Evolutionary conservation across 2,888 invertebrate species (phyloP), one percentile per base, ranked within the genome.

Genomic region (Caenorhabditis sulstoni): DNA sequence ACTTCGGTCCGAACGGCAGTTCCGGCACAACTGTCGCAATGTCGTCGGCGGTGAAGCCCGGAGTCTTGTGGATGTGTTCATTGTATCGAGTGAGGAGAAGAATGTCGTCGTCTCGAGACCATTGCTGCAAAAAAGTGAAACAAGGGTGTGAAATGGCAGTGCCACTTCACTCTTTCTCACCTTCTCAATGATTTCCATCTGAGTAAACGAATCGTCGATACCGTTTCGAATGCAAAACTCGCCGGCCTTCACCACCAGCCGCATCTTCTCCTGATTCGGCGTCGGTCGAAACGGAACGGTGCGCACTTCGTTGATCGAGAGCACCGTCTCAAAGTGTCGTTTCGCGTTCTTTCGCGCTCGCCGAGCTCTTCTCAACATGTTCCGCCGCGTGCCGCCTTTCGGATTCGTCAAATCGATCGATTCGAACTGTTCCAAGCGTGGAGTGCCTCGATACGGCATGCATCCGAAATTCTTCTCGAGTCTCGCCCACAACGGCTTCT

Each of bases 401-500:
- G 41, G 8, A 11, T 11, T 8, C 3, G 71, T 68, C 29, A 79
- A 45, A 53, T 79, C 73, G 12, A 79, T 44, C 18, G 47, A 79
- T 41, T 79, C 79, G 18, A 67, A 74, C 12, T 68, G 41, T 22
- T 79, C 79, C 3, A 64, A 16, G 8, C 29, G 20, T 2, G 57
- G 64, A 23, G 47, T 67, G 16, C 20, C 18, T 5, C 18, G 49
- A 35, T 44, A 57, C 12, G 75, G 59, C 18, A 75, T 47, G 18
- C 57, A 49, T 22, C 52, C 47, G 22, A 79, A 79, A 5, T 62
- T 12, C n/a, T 59, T 41, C 47, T 79, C 61, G 14, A 79, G 8
- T 20, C 47, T 35, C 0, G 61, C 55, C 79, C 79, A 79, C 1
- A 79, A 44, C 41, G 79, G 79, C 2, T 75, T n/a, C 18, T 79